Base-by-base conservation (phyloP, 2,888 invertebrate genomes). In the Ormyrus nitidulus region DNA sequence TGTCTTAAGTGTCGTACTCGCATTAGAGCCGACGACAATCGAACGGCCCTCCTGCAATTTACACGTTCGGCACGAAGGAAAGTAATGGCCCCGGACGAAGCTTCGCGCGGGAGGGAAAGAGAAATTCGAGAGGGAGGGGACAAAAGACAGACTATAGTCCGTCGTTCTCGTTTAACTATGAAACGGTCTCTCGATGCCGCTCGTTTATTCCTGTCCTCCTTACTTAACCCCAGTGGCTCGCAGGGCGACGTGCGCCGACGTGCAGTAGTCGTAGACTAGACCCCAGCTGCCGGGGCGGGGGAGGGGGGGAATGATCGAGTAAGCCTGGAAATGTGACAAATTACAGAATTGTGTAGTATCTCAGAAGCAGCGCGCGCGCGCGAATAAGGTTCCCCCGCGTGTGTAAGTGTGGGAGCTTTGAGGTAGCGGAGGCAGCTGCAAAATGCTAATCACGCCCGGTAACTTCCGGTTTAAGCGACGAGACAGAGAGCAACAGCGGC, bases 391-490 rank as follows among this genome's bases (percentile, higher is more conserved):
- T 34, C 34, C 34, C 34, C 34, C 34, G 34, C 2, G 34, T 34
- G 34, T 34, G 34, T 34, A 34, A 34, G 34, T 34, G 48, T 10
- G 46, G 19, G 58, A 58, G 53, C 66, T 13, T 54, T 61, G 59
- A 68, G 61, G 49, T 54, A 54, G 19, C 34, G 46, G 54, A 44
- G 56, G 51, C 53, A 77, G 65, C 68, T 77, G 71, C 59, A 70
- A 76, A 80, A 72, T 80, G 78, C 72, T 79, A 82, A 71, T 70
- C 79, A 58, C 71, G 71, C 77, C 58, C 66, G 66, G 53, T 59
- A 62, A 77, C 71, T 76, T 62, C 62, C 69, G 62, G 75, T 58
- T 59, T 51, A 48, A 51, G 66, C 75, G 66, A 49, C 66, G 61
- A 34, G 62, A 62, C 10, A 61, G 66, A 68, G 53, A 10, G 66